These are phyloP conservation scores for Drosophila gaucha DNA, from an alignment of 2,888 invertebrate genomes.

Conservation along the genomic window DNA sequence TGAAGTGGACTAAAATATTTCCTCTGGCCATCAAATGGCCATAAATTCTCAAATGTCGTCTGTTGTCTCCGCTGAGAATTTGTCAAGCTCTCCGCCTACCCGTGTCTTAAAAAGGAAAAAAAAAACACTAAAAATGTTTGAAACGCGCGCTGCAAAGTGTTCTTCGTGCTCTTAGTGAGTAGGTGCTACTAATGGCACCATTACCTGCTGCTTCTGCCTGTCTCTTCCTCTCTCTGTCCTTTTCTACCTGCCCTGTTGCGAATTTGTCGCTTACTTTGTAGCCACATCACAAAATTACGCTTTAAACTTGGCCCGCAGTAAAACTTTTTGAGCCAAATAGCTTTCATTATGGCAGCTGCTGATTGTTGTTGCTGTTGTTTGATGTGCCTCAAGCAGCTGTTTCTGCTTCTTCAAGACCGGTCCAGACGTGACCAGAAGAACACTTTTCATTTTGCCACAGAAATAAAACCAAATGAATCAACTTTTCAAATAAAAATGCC, in stretches of 20 bases:
- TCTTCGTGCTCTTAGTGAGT: conserved; percentile 48
- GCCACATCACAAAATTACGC: conserved; percentile 55
- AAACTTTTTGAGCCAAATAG: conserved; percentile 67
- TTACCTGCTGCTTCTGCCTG: conserved; percentile 51
- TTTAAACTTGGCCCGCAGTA: conserved; percentile 59
- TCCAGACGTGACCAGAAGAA: conserved; percentile 61
- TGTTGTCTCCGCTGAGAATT: conserved; percentile 6
- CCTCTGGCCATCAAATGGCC: conserved; percentile 70
- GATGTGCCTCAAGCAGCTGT: conserved; percentile 62
- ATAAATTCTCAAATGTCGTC: conserved; percentile 66
- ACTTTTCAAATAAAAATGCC: conserved; percentile 72
- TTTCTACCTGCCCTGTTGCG: background rate
- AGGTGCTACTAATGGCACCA: conserved; percentile 74
- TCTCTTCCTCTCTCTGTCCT: background rate
- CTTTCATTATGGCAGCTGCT: conserved; percentile 59
- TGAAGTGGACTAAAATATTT: conserved; percentile 75
- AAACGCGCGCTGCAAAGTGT: conserved; percentile 17
- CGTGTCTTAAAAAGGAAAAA: background rate
- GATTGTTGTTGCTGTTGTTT: conserved; percentile 42
- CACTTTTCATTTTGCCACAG: conserved; percentile 62
- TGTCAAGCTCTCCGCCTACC: conserved; percentile 3
- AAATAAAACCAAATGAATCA: conserved; percentile 69
- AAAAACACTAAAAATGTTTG: conserved; percentile 27
- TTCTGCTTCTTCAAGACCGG: conserved; percentile 18
- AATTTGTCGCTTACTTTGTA: conserved; percentile 55